These are phyloP conservation scores for Diaperis boleti DNA, from an alignment of 2,888 invertebrate genomes.

Conservation along the genomic window DNA sequence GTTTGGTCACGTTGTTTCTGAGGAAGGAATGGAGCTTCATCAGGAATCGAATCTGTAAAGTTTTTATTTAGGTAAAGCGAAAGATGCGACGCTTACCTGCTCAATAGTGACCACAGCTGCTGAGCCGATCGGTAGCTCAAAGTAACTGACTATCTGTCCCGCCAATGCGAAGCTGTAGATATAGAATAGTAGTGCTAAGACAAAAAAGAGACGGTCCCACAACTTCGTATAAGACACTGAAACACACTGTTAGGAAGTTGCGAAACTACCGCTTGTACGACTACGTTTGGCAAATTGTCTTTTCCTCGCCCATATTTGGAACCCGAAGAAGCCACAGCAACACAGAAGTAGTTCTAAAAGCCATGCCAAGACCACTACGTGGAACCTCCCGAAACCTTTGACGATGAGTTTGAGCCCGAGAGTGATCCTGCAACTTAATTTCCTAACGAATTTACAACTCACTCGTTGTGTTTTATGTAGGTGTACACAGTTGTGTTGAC, in stretches of 20 bases:
- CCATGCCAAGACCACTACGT: slow-evolving; percentile 72
- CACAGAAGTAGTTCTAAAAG: slow-evolving; percentile 64
- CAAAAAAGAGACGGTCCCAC: slow-evolving; percentile 62
- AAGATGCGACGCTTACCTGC: slow-evolving; percentile 66
- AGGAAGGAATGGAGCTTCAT: slow-evolving; percentile 93
- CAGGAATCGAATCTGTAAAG: slow-evolving; percentile 75
- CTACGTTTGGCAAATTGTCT: slow-evolving; percentile 8
- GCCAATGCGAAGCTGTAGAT: slow-evolving; percentile 64
- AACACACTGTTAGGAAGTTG: too few relatives aligned
- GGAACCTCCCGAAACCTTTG: slow-evolving; percentile 72
- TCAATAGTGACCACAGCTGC: slow-evolving; percentile 70
- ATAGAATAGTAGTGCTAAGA: slow-evolving; percentile 60
- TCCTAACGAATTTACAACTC: slow-evolving; percentile 64
- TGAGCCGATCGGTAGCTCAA: slow-evolving; percentile 70
- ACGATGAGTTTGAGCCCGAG: slow-evolving; percentile 73
- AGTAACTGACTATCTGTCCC: slow-evolving; percentile 60
- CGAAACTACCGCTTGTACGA: too few relatives aligned
- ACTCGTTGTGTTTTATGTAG: slow-evolving; percentile 81
- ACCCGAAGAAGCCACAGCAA: slow-evolving; percentile 65
- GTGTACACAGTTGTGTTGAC: slow-evolving; percentile 81
- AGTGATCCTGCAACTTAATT: slow-evolving; percentile 64
- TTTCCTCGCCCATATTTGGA: slow-evolving; percentile 68
- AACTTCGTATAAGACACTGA: neutral
- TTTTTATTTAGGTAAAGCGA: neutral
- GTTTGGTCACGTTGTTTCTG: slow-evolving; percentile 71